Conservation (phyloP, 1,140 invertebrate species). For the Anagrus nilaparvatae region DNA sequence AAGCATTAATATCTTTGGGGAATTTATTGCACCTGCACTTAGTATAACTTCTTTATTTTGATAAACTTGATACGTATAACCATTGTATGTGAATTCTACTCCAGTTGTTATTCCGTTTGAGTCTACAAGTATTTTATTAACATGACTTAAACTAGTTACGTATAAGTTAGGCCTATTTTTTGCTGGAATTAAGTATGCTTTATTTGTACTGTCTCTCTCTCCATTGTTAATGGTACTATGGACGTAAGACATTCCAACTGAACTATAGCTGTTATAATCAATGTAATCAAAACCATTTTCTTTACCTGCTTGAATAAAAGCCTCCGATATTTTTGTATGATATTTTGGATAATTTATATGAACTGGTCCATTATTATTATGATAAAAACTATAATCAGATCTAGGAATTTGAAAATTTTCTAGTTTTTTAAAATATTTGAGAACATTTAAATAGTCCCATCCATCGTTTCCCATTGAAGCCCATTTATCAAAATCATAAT, state of each 20-base stretch:
- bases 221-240: slow-evolving; percentile 61
- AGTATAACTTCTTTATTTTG: slow-evolving; percentile 64
- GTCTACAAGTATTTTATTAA: slow-evolving; percentile 68
- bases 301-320: slow-evolving; percentile 56
- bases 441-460: slow-evolving; percentile 76
- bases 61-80: slow-evolving; percentile 44
- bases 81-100: slow-evolving; percentile 48
- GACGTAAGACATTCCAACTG: slow-evolving; percentile 54
- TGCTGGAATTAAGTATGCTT: slow-evolving; percentile 60
- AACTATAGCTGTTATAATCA: slow-evolving; percentile 62
- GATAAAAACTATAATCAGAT: slow-evolving; percentile 30
- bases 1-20: slow-evolving; percentile 52
- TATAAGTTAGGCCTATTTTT: slow-evolving; percentile 53
- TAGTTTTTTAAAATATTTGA: slow-evolving; percentile 74
- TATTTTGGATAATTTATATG: slow-evolving; percentile 47
- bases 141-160: slow-evolving; percentile 52
- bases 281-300: slow-evolving; percentile 55
- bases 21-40: slow-evolving; percentile 54
- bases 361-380: slow-evolving; percentile 51
- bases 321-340: slow-evolving; percentile 50
- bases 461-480: slow-evolving; percentile 60
- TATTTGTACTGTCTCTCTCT: slow-evolving; percentile 60
- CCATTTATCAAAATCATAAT: slow-evolving; percentile 72
- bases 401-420: slow-evolving; percentile 53
- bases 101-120: slow-evolving; percentile 51